A percentile compares a stretch with the other conserved stretches of the same genome.
Conservation (phyloP, 2,888 invertebrate genomes). For the Bombyx huttoni region DNA sequence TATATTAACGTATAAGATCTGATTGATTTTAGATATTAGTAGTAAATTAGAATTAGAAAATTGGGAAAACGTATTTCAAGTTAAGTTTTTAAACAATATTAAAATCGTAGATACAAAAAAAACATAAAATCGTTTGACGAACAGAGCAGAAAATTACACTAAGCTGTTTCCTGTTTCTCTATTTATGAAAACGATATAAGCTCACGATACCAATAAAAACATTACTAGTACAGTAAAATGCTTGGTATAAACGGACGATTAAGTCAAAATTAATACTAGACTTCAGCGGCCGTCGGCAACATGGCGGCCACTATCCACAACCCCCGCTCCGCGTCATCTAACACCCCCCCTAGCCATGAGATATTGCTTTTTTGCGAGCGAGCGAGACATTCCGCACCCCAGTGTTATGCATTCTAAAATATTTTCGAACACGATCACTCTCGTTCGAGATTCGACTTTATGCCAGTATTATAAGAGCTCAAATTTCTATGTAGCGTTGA, state of each 20-base stretch:
- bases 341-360: constrained; percentile 28
- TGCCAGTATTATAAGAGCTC: fast-evolving
- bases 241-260: constrained; percentile 55
- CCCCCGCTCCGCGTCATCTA: constrained; percentile 32
- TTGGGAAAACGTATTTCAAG: too few species aligned
- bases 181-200: too few species aligned
- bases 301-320: constrained; percentile 52
- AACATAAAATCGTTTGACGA: too few species aligned
- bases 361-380: constrained; percentile 69
- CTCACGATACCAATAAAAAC: neutral
- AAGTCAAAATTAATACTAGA: constrained; percentile 67
- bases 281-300: constrained; percentile 61
- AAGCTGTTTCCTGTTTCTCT: too few species aligned
- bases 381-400: constrained; percentile 63
- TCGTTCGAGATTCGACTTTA: constrained; percentile 16
- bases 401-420: constrained; percentile 67
- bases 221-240: constrained; percentile 26
- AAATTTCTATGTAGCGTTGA: constrained; percentile 8
- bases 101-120: too few species aligned
- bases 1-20: too few species aligned
- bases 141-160: too few species aligned
- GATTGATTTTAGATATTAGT: too few species aligned
- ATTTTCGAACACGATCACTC: constrained; percentile 40
- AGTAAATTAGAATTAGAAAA: too few species aligned
- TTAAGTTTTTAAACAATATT: too few species aligned